Base-by-base conservation (phyloP, 2,797 vertebrate genomes). In the Otus scops region DNA sequence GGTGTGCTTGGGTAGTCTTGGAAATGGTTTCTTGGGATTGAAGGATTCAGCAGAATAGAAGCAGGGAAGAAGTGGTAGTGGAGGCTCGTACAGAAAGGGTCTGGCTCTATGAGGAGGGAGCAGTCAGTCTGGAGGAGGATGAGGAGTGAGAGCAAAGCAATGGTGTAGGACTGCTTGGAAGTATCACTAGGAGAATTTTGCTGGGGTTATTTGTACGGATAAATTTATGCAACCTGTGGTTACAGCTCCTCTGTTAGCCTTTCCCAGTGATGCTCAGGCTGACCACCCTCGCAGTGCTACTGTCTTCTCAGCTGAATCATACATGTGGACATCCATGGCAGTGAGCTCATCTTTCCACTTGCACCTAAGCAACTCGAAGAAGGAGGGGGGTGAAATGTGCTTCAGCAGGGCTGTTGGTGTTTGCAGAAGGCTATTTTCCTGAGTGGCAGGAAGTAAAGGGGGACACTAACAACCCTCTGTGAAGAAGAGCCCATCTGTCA, bases 311-410 rank as follows among this genome's bases (percentile, higher is more conserved):
- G 39, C 20, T 36, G 50, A 79, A 75, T 64, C 19, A 36, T 26
- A 41, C 23, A 18, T 30, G 38, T 36, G 45, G 43, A 47, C 0
- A 0, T n/a, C 23, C 0, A 0, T 32, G 18, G 45, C 39, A 69
- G 34, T 23, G 34, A 54, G 30, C 16, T 88, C 51, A 38, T 11
- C 11, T 65, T 65, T 75, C 47, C 24, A 17, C 22, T 76, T 60
- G 54, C 36, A 45, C 10, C 32, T 61, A 38, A 80, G 45, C 27
- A 32, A 23, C 59, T 54, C 0, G 1, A 53, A 43, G 47, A 28
- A 20, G 20, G 10, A 70, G 17, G 45, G 17, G 17, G 14, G 11
- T 32, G 41, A 77, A 45, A 13, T 36, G 19, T 78, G 23, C 36
- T 51, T 73, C 34, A 82, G 38, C 26, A 82, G 34, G 53, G 13